Percentiles rank a stretch among this genome's conserved stretches.
Evolutionary conservation across 2,888 invertebrate genomes (phyloP).

Genomic region (Acrobasis suavella): DNA sequence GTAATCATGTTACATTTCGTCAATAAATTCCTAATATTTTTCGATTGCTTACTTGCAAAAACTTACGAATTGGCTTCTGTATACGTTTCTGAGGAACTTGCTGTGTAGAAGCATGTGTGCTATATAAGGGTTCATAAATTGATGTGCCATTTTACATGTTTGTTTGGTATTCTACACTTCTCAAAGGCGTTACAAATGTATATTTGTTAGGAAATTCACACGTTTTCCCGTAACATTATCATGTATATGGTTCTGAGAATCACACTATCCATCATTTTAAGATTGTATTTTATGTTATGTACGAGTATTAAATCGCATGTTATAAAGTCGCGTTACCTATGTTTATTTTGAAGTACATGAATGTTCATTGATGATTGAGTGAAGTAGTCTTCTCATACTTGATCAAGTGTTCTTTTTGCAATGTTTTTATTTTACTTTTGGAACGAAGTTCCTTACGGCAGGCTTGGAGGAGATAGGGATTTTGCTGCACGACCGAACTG

Average conservation of each 20-base stretch:
- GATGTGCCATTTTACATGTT: not conserved
- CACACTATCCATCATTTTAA: not conserved
- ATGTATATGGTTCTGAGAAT: not conserved
- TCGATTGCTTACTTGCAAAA: not conserved
- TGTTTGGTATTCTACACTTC: not conserved
- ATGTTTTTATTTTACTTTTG: no score
- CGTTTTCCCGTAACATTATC: not conserved
- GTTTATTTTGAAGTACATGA: no score
- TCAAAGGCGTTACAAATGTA: not conserved
- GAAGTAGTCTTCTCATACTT: no score
- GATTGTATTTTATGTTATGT: no score
- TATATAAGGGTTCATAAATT: not conserved
- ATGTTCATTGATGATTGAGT: no score
- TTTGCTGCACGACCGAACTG: no score
- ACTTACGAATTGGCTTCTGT: not conserved
- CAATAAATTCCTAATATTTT: not conserved
- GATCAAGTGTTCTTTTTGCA: no score
- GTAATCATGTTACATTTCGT: conserved; percentile 1
- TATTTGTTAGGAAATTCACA: not conserved
- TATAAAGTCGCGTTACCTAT: no score
- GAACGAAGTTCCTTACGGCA: no score
- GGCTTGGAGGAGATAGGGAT: no score
- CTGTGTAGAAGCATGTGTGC: not conserved
- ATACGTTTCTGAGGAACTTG: not conserved
- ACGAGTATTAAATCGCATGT: no score